These are phyloP conservation scores for Frankliniella intonsa DNA, from an alignment of 2,888 invertebrate species.

Conservation along the genomic window DNA sequence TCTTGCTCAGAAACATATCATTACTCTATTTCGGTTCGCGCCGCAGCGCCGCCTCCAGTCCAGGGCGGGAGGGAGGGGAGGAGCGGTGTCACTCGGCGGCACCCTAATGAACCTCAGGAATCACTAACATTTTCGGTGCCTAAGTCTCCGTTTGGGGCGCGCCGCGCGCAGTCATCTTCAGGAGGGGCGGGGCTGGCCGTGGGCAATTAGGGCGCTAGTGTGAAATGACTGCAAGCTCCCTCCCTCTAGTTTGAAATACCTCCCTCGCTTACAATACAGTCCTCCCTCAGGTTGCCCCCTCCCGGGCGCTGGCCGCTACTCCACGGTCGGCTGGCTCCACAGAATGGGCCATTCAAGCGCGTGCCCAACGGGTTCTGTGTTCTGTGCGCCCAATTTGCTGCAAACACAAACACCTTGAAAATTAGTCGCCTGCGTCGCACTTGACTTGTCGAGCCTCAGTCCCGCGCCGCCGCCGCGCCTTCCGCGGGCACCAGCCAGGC, in stretches of 20 bases:
- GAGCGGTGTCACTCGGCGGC: no score
- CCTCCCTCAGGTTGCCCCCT: background rate
- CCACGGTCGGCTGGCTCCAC: background rate
- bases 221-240: no score
- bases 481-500: no score
- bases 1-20: no score
- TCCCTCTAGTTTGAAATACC: no score
- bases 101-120: no score
- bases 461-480: no score
- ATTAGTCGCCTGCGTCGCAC: background rate
- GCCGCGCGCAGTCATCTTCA: background rate
- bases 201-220: no score
- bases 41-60: no score
- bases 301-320: background rate
- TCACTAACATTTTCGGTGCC: background rate
- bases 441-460: no score
- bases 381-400: background rate
- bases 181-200: background rate
- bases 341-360: slow-evolving; percentile 19
- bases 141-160: background rate
- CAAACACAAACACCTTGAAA: slow-evolving; percentile 10
- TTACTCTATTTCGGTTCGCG: no score
- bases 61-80: no score
- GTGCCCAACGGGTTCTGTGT: background rate
- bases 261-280: background rate